phyloP scores from a whole-genome alignment of 2,888 invertebrate genomes.

The Eristalis arbustorum region DNA sequence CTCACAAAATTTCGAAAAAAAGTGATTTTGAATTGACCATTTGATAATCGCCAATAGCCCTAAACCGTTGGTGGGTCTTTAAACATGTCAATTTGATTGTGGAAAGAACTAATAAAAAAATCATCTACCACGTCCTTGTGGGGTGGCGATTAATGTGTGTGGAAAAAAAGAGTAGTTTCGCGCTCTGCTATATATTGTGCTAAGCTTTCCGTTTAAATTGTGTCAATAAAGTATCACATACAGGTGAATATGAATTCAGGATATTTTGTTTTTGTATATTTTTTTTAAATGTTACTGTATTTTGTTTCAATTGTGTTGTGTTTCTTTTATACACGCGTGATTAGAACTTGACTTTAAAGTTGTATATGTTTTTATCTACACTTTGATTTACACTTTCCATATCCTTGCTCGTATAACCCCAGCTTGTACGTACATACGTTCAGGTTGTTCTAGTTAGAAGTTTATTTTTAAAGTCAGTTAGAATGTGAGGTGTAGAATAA shows the following conservation, averaged over 20 bases:
- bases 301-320: not conserved
- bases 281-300: too few species aligned
- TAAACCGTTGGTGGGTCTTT: not conserved
- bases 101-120: not conserved
- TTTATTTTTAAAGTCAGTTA: not conserved
- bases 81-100: not conserved
- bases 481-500: not conserved
- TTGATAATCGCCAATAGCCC: not conserved
- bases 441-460: not conserved
- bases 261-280: too few species aligned
- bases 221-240: not conserved
- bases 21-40: not conserved
- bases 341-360: not conserved
- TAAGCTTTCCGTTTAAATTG: not conserved
- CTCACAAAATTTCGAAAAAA: not conserved
- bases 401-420: not conserved
- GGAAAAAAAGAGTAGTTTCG: slow-evolving; percentile 20
- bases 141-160: slow-evolving; percentile 11
- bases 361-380: not conserved
- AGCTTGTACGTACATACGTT: not conserved
- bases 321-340: not conserved
- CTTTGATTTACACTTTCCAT: not conserved
- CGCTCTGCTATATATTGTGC: slow-evolving; percentile 11
- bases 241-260: not conserved
- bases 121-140: slow-evolving; percentile 4